phyloP scores from a whole-genome alignment of 2,888 invertebrate genomes.

The Ceraclea dissimilis region DNA sequence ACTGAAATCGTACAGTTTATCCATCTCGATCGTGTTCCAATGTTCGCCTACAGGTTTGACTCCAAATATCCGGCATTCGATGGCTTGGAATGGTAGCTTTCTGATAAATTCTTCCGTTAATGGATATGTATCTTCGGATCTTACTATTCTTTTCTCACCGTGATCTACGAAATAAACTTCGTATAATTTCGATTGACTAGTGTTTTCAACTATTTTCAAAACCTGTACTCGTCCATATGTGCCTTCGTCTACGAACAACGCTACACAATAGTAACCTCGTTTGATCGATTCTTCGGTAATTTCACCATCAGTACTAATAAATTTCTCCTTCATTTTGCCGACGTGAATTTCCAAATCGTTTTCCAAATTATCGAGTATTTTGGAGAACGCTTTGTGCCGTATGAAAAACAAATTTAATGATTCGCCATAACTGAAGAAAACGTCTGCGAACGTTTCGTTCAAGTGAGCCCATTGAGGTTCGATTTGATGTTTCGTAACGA shows the following conservation, averaged over 20 bases:
- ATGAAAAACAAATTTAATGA: not conserved
- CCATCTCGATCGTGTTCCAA: constrained; percentile 48
- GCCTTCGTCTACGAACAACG: constrained; percentile 41
- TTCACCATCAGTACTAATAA: not conserved
- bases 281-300: constrained; percentile 28
- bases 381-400: not conserved
- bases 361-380: constrained; percentile 34
- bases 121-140: constrained; percentile 36
- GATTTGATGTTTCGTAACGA: not conserved
- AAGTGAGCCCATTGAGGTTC: constrained; percentile 45
- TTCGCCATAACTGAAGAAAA: constrained; percentile 36
- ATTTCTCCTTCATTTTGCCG: constrained; percentile 24
- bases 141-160: constrained; percentile 47
- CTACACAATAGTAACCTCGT: constrained; percentile 43
- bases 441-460: constrained; percentile 35
- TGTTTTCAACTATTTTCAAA: constrained; percentile 31
- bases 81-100: constrained; percentile 55
- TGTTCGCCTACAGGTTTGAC: constrained; percentile 39
- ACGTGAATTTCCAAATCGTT: constrained; percentile 39
- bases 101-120: constrained; percentile 45
- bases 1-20: constrained; percentile 45
- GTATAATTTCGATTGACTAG: constrained; percentile 32
- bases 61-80: constrained; percentile 54
- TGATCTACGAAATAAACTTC: constrained; percentile 57
- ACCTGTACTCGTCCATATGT: constrained; percentile 44